Conservation (phyloP, 2,797 vertebrate species). For the Remorina albescens region DNA sequence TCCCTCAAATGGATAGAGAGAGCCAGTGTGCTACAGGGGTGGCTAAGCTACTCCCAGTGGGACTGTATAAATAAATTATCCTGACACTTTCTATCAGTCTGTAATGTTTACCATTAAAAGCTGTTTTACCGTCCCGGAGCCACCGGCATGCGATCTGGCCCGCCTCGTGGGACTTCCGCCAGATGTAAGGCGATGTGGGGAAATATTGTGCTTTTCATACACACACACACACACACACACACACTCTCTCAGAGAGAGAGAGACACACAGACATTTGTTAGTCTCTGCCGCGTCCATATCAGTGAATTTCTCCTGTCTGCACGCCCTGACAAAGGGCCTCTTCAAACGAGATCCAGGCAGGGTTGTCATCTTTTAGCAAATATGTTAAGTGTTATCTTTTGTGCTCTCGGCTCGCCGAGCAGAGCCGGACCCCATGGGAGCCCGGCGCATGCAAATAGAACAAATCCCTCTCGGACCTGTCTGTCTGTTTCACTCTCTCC, state of each 20-base stretch:
- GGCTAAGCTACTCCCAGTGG: conserved; percentile 69
- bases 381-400: conserved; percentile 99
- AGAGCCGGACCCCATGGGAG: conserved; percentile 91
- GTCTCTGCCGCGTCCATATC: conserved; percentile 84
- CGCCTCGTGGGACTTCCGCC: conserved; percentile 90
- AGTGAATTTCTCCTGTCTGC: conserved; percentile 89
- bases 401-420: conserved; percentile 91
- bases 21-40: conserved; percentile 53
- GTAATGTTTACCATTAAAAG: conserved; percentile 95
- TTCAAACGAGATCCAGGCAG: conserved; percentile 93
- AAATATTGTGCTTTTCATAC: conserved; percentile 86
- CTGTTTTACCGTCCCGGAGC: conserved; percentile 88
- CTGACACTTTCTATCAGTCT: conserved; percentile 81
- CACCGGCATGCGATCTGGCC: conserved; percentile 88
- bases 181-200: conserved; percentile 89
- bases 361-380: conserved; percentile 98
- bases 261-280: conserved; percentile 89
- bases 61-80: conserved; percentile 80
- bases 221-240: conserved; percentile 72
- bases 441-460: conserved; percentile 94
- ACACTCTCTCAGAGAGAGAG: conserved; percentile 43
- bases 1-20: conserved; percentile 71
- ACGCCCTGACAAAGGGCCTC: conserved; percentile 91
- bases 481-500: conserved; percentile 85
- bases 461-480: conserved; percentile 92